A percentile compares a stretch with the other conserved stretches of the same genome.
Evolutionary conservation across 2,797 vertebrate species (phyloP).

Genomic region (Rhadinocentrus ornatus): DNA sequence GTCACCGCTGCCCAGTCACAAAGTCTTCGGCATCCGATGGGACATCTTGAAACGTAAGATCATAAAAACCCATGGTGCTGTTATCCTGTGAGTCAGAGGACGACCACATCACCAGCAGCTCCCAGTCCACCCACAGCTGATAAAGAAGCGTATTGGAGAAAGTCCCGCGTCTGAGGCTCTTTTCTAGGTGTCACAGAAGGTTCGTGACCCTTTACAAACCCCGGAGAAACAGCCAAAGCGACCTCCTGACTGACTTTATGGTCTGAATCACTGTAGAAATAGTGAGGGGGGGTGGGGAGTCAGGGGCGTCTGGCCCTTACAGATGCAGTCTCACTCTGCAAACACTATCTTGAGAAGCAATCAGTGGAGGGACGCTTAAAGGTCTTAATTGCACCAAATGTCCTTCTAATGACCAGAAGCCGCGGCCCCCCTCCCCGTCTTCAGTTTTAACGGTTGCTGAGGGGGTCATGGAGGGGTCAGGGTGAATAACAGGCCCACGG

Average conservation of each 20-base stretch:
- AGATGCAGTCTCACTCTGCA: constrained; percentile 74
- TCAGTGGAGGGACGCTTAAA: constrained; percentile 81
- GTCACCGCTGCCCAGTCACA: background rate
- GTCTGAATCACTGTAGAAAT: constrained; percentile 75
- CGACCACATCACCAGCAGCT: background rate
- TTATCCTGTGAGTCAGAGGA: too few species aligned
- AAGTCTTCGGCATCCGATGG: too few species aligned
- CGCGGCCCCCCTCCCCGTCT: constrained; percentile 66
- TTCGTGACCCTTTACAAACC: constrained; percentile 66
- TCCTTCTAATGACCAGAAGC: constrained; percentile 83
- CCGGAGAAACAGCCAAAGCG: constrained; percentile 54
- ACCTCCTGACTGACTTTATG: constrained; percentile 64
- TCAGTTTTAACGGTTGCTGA: constrained; percentile 55
- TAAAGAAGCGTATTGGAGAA: constrained; percentile 34
- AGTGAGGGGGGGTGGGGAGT: constrained; percentile 29
- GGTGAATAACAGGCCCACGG: constrained; percentile 71
- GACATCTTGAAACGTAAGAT: too few species aligned
- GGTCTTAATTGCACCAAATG: constrained; percentile 85
- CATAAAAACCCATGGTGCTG: background rate
- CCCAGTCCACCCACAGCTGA: constrained; percentile 5
- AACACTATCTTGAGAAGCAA: constrained; percentile 88
- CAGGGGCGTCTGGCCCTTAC: constrained; percentile 77
- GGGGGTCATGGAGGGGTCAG: constrained; percentile 69
- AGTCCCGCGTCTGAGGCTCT: constrained; percentile 28
- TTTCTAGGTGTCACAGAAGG: constrained; percentile 55